Base-by-base conservation (phyloP, 2,113 vertebrate genomes). In the Ageneiosus marmoratus region DNA sequence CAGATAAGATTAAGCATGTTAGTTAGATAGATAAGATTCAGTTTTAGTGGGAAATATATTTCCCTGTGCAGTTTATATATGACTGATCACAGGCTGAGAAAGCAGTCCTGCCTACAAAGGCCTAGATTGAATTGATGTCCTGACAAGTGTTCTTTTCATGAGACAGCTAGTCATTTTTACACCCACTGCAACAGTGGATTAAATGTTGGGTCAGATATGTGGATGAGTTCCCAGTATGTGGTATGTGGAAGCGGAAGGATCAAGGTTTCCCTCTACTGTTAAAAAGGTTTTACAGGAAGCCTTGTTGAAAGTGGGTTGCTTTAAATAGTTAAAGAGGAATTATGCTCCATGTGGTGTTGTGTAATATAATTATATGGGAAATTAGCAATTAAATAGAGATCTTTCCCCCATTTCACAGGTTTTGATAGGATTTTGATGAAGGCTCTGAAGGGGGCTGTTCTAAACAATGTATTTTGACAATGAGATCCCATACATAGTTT, bases 201-300 rank as follows among this genome's bases (percentile, higher is more conserved):
- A 63, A 80, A 58, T 32, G 60, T 24, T 0, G 5, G 76, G 83
- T 76, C 48, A 85, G 72, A 48, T 80, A 83, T 88, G 83, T 87
- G 85, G 37, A 83, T 87, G 81, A 86, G 84, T 76, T 18, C 3
- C 72, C 72, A 84, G 29, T n/a, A 16, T 50, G 41, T 69, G 58
- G 51, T 37, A 48, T 62, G 51, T 81, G 76, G 60, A 60, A 70
- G 82, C 67, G 50, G 37, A 87, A 81, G 86, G 86, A 70, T 84
- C 63, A 50, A 89, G 69, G 89, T 89, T 89, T 91, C 92, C 92
- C 91, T 91, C 93, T 93, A 85, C 89, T 92, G 92, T 81, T 78
- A 56, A 77, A 73, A 16, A 27, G 15, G 46, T 60, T 50, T 77
- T 65, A 69, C 34, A 56, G 32, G 37, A 56, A 77, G 37, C 0